Percentiles rank a stretch among this genome's conserved stretches.
These are phyloP conservation scores for Anarrhichthys ocellatus DNA, from an alignment of 2,113 vertebrate species.

Conservation along the genomic window DNA sequence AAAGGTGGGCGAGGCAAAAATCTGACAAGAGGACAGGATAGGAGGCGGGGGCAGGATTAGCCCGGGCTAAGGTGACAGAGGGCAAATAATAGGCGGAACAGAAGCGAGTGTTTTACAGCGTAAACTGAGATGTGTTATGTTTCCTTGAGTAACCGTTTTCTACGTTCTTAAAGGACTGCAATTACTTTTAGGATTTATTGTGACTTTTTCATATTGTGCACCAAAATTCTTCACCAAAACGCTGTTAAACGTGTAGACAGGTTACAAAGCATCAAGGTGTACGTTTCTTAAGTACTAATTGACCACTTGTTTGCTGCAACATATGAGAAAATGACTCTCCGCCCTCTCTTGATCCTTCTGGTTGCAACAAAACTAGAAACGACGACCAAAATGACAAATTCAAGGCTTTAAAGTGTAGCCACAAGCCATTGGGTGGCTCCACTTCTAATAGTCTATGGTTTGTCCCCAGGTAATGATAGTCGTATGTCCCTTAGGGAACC, in stretches of 20 bases:
- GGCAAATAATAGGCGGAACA: constrained; percentile 51
- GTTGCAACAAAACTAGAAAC: background rate
- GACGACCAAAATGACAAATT: background rate
- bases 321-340: background rate
- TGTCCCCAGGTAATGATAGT: too few species aligned
- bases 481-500: background rate
- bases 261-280: background rate
- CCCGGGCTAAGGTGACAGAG: constrained; percentile 54
- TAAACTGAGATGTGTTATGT: constrained; percentile 41
- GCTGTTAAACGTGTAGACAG: background rate
- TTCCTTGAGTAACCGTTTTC: constrained; percentile 18
- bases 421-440: background rate
- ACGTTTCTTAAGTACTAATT: background rate
- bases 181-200: background rate
- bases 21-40: constrained; percentile 58
- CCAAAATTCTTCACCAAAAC: background rate
- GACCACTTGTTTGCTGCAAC: background rate
- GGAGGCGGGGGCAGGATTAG: constrained; percentile 52
- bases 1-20: constrained; percentile 56
- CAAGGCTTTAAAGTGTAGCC: background rate
- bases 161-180: background rate
- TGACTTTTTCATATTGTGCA: background rate
- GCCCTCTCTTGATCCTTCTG: too few species aligned
- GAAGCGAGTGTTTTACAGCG: constrained; percentile 39
- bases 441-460: background rate